Evolutionary conservation across 1,140 invertebrate genomes (phyloP).

Genomic region (Lineus longissimus): DNA sequence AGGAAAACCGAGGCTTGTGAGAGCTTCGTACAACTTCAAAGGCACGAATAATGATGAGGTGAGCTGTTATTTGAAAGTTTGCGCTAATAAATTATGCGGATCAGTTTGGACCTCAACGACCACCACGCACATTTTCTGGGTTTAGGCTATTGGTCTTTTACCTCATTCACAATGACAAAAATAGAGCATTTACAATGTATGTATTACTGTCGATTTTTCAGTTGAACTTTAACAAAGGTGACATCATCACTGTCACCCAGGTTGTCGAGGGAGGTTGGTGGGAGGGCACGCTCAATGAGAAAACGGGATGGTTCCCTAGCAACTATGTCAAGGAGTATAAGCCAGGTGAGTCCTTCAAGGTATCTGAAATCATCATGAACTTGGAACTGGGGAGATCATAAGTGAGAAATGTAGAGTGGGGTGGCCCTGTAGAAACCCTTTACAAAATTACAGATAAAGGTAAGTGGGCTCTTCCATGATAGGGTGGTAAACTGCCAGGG

Average conservation of each 20-base stretch:
- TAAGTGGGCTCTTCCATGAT: too few relatives aligned
- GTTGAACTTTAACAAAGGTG: slow-evolving; percentile 92
- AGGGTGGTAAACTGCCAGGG: too few relatives aligned
- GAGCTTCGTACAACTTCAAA: slow-evolving; percentile 88
- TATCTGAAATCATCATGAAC: not conserved
- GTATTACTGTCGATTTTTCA: slow-evolving; percentile 57
- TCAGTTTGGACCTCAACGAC: too few relatives aligned
- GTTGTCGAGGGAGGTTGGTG: slow-evolving; percentile 95
- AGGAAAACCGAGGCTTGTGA: slow-evolving; percentile 59
- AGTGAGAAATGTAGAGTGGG: too few relatives aligned
- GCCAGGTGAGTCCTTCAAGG: slow-evolving; percentile 45
- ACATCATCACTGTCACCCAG: slow-evolving; percentile 92
- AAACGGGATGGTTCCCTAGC: slow-evolving; percentile 97
- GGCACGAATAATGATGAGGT: slow-evolving; percentile 96
- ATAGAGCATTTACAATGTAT: too few relatives aligned
- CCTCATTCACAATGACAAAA: too few relatives aligned
- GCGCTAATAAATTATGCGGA: too few relatives aligned
- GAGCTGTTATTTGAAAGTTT: slow-evolving; percentile 40
- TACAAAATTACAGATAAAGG: too few relatives aligned
- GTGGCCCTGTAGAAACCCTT: too few relatives aligned
- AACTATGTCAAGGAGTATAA: slow-evolving; percentile 92
- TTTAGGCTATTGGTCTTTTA: too few relatives aligned
- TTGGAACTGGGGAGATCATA: too few relatives aligned
- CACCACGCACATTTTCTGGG: too few relatives aligned
- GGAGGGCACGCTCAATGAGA: slow-evolving; percentile 91